phyloP scores from a whole-genome alignment of 1,140 invertebrate species.

The Chironomus tepperi region DNA sequence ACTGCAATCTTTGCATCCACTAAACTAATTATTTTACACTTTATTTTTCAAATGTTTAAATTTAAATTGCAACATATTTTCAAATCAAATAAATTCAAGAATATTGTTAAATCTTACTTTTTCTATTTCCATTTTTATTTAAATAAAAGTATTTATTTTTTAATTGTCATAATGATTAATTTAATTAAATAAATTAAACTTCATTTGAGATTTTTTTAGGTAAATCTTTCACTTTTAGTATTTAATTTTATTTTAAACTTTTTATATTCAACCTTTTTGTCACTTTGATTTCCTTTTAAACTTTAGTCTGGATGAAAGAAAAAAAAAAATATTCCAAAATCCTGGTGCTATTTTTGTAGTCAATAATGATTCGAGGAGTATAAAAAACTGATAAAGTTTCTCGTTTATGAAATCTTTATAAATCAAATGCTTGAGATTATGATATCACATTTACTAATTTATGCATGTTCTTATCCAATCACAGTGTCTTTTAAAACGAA shows the following conservation, averaged over 20 bases:
- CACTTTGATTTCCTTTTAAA: not conserved
- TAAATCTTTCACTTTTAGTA: not conserved
- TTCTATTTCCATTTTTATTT: no score
- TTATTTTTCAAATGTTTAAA: no score
- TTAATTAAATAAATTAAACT: not conserved
- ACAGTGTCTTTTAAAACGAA: not conserved
- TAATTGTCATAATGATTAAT: not conserved
- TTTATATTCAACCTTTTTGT: not conserved
- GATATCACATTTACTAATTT: slow-evolving; percentile 15
- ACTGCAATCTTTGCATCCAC: not conserved
- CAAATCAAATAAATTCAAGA: no score
- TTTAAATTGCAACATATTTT: no score
- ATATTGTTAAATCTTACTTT: no score
- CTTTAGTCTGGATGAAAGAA: not conserved
- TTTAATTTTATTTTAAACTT: not conserved
- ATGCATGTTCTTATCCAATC: slow-evolving; percentile 11
- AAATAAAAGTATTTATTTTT: no score
- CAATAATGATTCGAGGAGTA: not conserved
- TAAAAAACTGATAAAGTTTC: slow-evolving; percentile 5
- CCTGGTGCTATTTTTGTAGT: no score
- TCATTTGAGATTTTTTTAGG: not conserved
- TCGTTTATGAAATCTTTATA: not conserved
- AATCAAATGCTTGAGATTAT: not conserved
- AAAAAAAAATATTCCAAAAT: not conserved
- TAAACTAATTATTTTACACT: no score